Percentiles rank a stretch among this genome's conserved stretches.
phyloP scores from a whole-genome alignment of 2,797 vertebrate species.

The Leucoraja ocellata region DNA sequence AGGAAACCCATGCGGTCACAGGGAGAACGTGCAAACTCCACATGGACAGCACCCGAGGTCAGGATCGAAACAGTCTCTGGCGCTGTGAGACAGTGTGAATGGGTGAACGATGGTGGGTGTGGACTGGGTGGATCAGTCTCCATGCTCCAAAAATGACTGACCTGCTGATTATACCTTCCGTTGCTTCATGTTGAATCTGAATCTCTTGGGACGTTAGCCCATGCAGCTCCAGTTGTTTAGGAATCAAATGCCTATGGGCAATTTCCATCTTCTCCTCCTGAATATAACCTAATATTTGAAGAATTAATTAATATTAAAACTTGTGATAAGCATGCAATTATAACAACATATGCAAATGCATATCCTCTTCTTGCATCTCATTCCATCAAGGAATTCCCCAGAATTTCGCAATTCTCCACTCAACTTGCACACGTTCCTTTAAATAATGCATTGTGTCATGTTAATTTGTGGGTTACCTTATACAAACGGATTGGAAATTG shows the following conservation, averaged over 20 bases:
- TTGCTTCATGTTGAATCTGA: slow-evolving; percentile 82
- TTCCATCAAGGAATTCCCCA: background rate
- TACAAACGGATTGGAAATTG: background rate
- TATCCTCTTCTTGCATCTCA: background rate
- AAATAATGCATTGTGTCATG: background rate
- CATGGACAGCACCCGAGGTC: too few species aligned
- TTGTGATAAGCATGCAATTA: background rate
- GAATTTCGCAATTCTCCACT: background rate
- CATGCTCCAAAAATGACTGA: slow-evolving; percentile 44
- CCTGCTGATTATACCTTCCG: slow-evolving; percentile 81
- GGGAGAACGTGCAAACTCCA: too few species aligned
- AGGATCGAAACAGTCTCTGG: too few species aligned
- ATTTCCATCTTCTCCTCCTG: slow-evolving; percentile 96
- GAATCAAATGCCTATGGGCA: slow-evolving; percentile 89
- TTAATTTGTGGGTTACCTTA: background rate
- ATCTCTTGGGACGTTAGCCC: slow-evolving; percentile 85
- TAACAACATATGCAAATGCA: background rate
- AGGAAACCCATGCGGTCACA: too few species aligned
- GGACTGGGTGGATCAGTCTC: too few species aligned
- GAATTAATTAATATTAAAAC: slow-evolving; percentile 1
- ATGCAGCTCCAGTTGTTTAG: slow-evolving; percentile 88
- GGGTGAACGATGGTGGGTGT: too few species aligned
- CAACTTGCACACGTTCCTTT: background rate
- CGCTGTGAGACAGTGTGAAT: too few species aligned
- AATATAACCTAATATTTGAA: slow-evolving; percentile 72